A percentile compares a stretch with the other conserved stretches of the same genome.
Evolutionary conservation across 2,797 vertebrate genomes (phyloP).

Genomic region (Helarctos malayanus): DNA sequence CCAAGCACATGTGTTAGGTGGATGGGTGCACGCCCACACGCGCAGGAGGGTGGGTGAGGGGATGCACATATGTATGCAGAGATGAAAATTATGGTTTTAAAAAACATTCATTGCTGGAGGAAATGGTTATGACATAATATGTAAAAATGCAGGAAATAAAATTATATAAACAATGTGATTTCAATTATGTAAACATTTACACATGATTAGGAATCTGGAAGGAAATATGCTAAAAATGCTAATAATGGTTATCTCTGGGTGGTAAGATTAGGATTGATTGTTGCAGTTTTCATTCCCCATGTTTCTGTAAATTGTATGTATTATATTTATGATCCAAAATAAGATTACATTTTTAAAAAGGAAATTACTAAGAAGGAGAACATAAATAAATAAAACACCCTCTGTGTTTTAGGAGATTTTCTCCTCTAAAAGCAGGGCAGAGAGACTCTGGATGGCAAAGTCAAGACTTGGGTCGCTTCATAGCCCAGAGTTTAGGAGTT

Average conservation of each 20-base stretch:
- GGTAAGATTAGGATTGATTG: constrained; percentile 65
- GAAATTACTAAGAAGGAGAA: not conserved
- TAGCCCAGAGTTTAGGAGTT: not conserved
- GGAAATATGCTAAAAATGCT: constrained; percentile 60
- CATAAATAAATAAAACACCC: not conserved
- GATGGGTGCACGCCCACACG: too few species aligned
- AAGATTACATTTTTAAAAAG: constrained; percentile 67
- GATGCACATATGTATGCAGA: not conserved
- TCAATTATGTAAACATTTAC: constrained; percentile 76
- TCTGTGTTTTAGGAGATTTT: constrained; percentile 28
- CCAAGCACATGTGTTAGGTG: not conserved
- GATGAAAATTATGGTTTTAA: constrained; percentile 28
- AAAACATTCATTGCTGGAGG: not conserved
- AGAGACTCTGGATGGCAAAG: not conserved
- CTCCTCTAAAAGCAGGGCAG: not conserved
- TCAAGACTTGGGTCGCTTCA: rapidly evolving
- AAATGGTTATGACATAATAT: constrained; percentile 52
- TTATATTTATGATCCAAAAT: constrained; percentile 64
- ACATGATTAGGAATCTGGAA: constrained; percentile 67
- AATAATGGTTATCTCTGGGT: constrained; percentile 62
- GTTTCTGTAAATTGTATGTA: constrained; percentile 56
- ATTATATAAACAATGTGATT: constrained; percentile 71
- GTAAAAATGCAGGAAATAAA: constrained; percentile 53
- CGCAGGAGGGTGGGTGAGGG: too few species aligned
- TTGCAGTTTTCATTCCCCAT: constrained; percentile 17